Conservation (phyloP, 2,797 vertebrate species). For the Glyptemys insculpta region DNA sequence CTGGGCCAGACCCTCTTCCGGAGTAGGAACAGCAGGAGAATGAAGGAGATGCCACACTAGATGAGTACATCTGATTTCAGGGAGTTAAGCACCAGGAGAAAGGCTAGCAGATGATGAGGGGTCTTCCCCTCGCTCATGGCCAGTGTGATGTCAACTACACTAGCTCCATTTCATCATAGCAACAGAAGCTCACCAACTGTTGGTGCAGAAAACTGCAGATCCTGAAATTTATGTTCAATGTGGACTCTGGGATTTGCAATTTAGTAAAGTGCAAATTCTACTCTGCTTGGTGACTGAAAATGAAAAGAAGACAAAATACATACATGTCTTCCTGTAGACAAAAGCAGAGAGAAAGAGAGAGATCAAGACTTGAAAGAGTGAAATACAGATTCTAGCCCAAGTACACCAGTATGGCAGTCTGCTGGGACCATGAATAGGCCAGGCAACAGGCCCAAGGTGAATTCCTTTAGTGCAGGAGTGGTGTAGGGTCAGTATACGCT, state of each 20-base stretch:
- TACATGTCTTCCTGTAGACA: not conserved
- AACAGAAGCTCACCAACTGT: too few species aligned
- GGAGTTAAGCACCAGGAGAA: not conserved
- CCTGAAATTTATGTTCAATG: fast-evolving
- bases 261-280: not conserved
- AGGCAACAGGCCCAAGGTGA: not conserved
- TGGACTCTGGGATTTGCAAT: not conserved
- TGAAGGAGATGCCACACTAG: not conserved
- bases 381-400: not conserved
- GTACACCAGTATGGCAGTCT: not conserved
- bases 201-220: not conserved
- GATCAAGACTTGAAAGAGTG: not conserved
- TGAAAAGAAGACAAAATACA: not conserved
- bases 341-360: not conserved
- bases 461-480: not conserved
- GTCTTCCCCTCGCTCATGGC: not conserved
- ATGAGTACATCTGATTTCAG: not conserved
- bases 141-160: not conserved
- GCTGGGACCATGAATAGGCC: not conserved
- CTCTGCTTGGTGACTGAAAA: too few species aligned
- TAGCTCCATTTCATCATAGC: not conserved
- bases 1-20: not conserved
- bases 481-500: not conserved
- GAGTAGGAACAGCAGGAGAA: not conserved
- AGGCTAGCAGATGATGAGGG: fast-evolving